Evolutionary conservation across 2,888 invertebrate species (phyloP), one percentile per base, ranked within the genome.

Genomic region (Odontomyia ornata): DNA sequence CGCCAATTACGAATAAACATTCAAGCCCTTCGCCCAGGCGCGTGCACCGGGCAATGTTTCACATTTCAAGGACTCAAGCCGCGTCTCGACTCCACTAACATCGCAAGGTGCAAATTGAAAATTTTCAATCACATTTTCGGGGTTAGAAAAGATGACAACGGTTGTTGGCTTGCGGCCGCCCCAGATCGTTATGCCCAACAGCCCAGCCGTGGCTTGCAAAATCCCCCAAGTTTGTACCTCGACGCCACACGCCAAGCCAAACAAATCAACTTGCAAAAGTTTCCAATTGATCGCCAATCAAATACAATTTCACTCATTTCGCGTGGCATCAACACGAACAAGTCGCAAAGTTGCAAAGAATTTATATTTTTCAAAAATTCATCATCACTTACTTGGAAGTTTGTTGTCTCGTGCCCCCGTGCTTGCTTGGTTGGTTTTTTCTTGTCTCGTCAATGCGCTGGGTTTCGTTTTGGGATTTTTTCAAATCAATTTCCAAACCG

Each of bases 101-200:
- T 18, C 60, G 25, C 60, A 56, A 18, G n/a, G 15, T 18, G n/a
- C 52, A 52, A 18, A 9, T 18, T 4, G 60, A 23, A 60, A 60
- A 60, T 7, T 25, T 52, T 13, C 4, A 4, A 4, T 2, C 60
- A 60, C 15, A 23, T 60, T 60, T 60, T 60, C 25, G 23, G 60
- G 60, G 11, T 60, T 25, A 18, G 23, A n/a, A 52, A 15, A 52
- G 60, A 60, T 60, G 60, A 60, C 60, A 21, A 60, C 60, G 60
- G 23, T 13, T 13, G 15, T 60, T 60, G 5, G 18, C 60, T 60
- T 60, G 25, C 60, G 60, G 60, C 60, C 60, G 1, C 60, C 25
- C 60, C 11, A 36, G 3, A 36, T 36, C 36, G 36, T 36, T 36
- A 5, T 36, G 36, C 36, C 36, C 36, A 36, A 9, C 36, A 36